Conservation (phyloP, 2,113 vertebrate genomes). For the Cyphomyrus discorhynchus region DNA sequence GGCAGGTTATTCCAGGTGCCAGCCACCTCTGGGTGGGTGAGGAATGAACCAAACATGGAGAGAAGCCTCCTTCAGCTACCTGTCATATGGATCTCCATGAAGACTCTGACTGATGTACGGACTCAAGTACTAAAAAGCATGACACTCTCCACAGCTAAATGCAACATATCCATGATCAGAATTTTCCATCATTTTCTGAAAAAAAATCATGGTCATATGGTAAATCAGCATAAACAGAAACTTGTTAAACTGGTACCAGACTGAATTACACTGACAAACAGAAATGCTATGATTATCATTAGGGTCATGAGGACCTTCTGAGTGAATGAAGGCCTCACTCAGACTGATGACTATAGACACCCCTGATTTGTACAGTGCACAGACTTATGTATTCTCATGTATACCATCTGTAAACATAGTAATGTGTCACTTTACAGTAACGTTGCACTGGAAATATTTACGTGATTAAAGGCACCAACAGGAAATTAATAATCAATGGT, state of each 20-base stretch:
- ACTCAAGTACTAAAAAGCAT: background rate
- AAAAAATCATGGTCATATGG: background rate
- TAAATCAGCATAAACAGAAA: background rate
- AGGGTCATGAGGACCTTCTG: background rate
- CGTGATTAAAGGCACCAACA: constrained; percentile 15
- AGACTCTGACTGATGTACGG: background rate
- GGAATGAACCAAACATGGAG: background rate
- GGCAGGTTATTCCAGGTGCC: background rate
- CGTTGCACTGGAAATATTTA: constrained; percentile 2
- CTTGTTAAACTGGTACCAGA: background rate
- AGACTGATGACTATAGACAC: background rate
- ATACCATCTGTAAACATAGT: background rate
- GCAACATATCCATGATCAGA: background rate
- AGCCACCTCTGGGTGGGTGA: background rate
- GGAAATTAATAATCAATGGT: constrained; percentile 2
- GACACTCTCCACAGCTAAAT: background rate
- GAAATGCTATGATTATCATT: background rate
- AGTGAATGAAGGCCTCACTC: background rate
- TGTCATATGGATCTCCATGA: background rate
- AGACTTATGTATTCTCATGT: background rate
- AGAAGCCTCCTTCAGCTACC: background rate
- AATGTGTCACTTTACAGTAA: background rate
- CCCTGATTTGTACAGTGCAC: background rate
- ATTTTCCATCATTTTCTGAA: background rate
- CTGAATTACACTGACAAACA: background rate